phyloP scores from a whole-genome alignment of 2,888 invertebrate genomes.

The Formica aserva region DNA sequence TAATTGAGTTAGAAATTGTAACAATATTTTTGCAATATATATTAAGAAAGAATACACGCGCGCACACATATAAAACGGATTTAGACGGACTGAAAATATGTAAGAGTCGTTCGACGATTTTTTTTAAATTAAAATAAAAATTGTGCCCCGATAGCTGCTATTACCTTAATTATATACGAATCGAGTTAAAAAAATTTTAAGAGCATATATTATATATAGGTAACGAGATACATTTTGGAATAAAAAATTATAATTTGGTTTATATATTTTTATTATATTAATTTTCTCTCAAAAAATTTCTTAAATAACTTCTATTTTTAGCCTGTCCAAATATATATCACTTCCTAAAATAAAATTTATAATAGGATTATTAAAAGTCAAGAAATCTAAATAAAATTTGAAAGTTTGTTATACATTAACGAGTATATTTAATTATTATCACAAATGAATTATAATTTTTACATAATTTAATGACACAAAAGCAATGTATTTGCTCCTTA shows the following conservation, averaged over 20 bases:
- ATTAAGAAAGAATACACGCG: background rate
- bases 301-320: background rate
- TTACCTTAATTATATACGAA: background rate
- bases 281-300: background rate
- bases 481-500: background rate
- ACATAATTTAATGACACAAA: background rate
- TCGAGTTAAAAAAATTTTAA: background rate
- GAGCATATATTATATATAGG: background rate
- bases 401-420: background rate
- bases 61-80: background rate
- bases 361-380: background rate
- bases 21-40: slow-evolving; percentile 6
- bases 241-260: background rate
- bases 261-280: background rate
- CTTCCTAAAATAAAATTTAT: background rate
- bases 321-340: background rate
- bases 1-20: background rate
- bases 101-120: background rate
- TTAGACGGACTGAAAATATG: background rate
- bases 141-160: background rate
- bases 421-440: background rate
- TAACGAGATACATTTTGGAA: background rate
- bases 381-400: background rate
- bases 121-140: background rate
- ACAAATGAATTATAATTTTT: background rate